These are phyloP conservation scores for Coluber constrictor DNA, from an alignment of 2,797 vertebrate species.

Conservation along the genomic window DNA sequence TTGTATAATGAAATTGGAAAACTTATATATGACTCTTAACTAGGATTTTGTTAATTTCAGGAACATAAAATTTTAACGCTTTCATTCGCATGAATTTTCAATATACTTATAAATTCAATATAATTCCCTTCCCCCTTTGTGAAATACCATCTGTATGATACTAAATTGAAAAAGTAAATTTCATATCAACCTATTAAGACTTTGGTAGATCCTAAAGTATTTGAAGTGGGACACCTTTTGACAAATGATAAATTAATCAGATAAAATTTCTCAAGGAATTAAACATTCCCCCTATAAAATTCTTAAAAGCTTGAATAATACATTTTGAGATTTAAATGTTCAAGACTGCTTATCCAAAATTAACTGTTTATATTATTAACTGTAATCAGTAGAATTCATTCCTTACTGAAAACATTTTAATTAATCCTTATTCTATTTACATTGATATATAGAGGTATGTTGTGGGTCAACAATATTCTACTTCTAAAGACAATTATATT, in stretches of 20 bases:
- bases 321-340: neutral
- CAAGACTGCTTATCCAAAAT: neutral
- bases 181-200: constrained; percentile 40
- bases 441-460: neutral
- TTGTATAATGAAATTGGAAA: neutral
- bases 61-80: constrained; percentile 21
- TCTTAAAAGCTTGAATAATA: neutral
- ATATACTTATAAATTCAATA: constrained; percentile 16
- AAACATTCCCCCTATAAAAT: neutral
- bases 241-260: neutral
- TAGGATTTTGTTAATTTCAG: constrained; percentile 41
- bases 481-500: neutral
- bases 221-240: constrained; percentile 27
- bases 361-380: neutral
- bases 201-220: constrained; percentile 31
- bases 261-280: neutral
- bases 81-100: constrained; percentile 33
- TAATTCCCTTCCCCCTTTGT: constrained; percentile 2
- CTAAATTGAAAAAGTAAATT: constrained; percentile 30
- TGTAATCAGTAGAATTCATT: neutral
- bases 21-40: constrained; percentile 16
- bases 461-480: neutral
- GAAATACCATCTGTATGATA: neutral
- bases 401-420: neutral
- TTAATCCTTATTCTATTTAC: neutral